Base-by-base conservation (phyloP, 2,888 invertebrate species). In the Allolobophora icterica region DNA sequence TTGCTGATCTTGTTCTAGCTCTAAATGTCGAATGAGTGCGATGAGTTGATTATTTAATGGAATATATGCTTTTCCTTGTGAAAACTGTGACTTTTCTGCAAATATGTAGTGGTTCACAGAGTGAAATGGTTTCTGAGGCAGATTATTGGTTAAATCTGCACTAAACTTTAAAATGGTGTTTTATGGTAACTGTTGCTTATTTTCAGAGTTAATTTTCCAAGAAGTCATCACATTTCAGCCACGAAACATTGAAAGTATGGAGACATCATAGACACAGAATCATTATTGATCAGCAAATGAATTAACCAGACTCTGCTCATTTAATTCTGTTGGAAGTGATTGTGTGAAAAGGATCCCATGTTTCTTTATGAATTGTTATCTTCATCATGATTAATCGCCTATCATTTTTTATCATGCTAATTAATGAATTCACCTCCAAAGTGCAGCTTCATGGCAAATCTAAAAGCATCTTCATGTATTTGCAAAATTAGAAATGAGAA, bases 191-290 rank as follows among this genome's bases (percentile, higher is more conserved):
- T 71, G 71, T 71, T 71, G 71, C n/a, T 71, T 71, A 17, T 2
- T 30, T 71, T 33, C 35, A 87, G 87, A 87, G 87, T 17, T 24
- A 30, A 87, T 87, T 35, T 87, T 87, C 87, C 87, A 38, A 38
- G 87, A 87, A 87, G 87, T 87, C 33, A 87, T 87, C 87, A 38
- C 87, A 87, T 87, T 87, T 87, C 35, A 87, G 19, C 87, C 87
- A 38, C 87, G 35, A 34, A 38, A 35, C 15, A 35, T 87, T 35
- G 35, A 87, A 33, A 87, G 35, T 38, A 87, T 87, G 87, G 87
- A 87, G 38, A 87, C 87, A 87, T 87, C 87, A 38, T 87, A 87
- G 87, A 87, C 87, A 71, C 30, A n/a, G 8, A 71, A 8, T n/a
- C 71, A n/a, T 30, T 71, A n/a, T n/a, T n/a, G n/a, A 11, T 71